Evolutionary conservation across 2,797 vertebrate genomes (phyloP).

Genomic region (Tadarida brasiliensis): DNA sequence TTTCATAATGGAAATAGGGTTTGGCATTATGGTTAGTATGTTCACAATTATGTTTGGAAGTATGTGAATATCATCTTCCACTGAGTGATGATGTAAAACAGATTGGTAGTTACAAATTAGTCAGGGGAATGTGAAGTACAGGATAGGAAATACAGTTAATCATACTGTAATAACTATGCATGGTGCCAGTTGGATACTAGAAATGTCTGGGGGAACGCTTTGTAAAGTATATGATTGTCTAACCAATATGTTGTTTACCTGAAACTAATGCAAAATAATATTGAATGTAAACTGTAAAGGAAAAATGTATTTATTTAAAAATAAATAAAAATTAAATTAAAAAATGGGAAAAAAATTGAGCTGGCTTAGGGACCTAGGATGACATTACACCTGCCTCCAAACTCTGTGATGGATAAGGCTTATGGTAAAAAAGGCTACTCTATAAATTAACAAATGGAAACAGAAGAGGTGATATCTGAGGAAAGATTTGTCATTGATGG

Average conservation of each 20-base stretch:
- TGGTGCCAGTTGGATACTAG: neutral
- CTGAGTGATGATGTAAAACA: neutral
- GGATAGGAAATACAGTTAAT: neutral
- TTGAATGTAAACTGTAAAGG: neutral
- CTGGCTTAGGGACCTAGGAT: neutral
- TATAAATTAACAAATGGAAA: neutral
- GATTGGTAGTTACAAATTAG: neutral
- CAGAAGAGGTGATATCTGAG: neutral
- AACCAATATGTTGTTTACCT: neutral
- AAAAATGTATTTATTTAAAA: neutral
- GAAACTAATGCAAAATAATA: neutral
- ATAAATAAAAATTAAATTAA: neutral
- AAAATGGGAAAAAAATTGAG: neutral
- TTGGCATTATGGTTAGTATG: neutral
- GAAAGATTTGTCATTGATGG: neutral
- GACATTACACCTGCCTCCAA: neutral
- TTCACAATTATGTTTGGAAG: neutral
- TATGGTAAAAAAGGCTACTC: neutral
- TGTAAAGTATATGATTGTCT: neutral
- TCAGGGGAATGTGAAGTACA: neutral
- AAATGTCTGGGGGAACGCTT: neutral
- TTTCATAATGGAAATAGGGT: neutral
- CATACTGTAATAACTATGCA: neutral
- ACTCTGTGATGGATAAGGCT: neutral
- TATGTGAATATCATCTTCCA: neutral